Evolutionary conservation across 2,797 vertebrate species (phyloP).

Genomic region (Hoplostethus mediterraneus): DNA sequence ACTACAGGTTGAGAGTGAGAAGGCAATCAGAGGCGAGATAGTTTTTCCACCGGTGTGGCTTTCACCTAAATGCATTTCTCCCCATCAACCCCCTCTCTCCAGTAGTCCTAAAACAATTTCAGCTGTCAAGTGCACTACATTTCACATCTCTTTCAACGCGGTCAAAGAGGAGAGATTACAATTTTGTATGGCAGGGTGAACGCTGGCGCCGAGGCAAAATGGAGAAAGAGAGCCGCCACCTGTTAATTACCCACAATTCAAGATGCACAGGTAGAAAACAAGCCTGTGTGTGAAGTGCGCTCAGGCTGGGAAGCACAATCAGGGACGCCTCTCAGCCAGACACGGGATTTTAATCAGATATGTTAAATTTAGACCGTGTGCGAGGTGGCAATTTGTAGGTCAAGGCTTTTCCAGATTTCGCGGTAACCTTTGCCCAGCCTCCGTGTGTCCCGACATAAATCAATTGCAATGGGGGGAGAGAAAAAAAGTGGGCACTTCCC

Average conservation of each 20-base stretch:
- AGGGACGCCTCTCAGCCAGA: conserved; percentile 69
- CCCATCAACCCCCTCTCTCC: conserved; percentile 63
- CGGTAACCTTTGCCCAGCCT: conserved; percentile 76
- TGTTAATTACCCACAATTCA: conserved; percentile 78
- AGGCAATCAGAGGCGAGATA: conserved; percentile 76
- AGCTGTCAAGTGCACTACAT: conserved; percentile 72
- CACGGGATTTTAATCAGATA: conserved; percentile 78
- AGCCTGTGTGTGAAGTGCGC: conserved; percentile 59
- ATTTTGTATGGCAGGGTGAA: conserved; percentile 66
- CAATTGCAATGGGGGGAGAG: conserved; percentile 62
- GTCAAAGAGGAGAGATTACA: conserved; percentile 75
- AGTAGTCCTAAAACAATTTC: conserved; percentile 78
- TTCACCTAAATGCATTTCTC: conserved; percentile 78
- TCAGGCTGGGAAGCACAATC: conserved; percentile 67
- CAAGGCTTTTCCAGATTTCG: conserved; percentile 69
- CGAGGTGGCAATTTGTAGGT: conserved; percentile 80
- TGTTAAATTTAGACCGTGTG: conserved; percentile 74
- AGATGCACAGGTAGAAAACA: conserved; percentile 65
- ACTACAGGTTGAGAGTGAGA: conserved; percentile 72
- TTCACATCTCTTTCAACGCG: conserved; percentile 71
- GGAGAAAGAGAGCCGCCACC: conserved; percentile 60
- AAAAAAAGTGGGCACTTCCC: conserved; percentile 61
- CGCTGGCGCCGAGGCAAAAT: conserved; percentile 58
- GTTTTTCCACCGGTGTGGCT: conserved; percentile 66
- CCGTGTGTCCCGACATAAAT: conserved; percentile 79